Percentiles rank a stretch among this genome's conserved stretches.
phyloP scores from a whole-genome alignment of 2,797 vertebrate species.

The Pantherophis vulpinus region DNA sequence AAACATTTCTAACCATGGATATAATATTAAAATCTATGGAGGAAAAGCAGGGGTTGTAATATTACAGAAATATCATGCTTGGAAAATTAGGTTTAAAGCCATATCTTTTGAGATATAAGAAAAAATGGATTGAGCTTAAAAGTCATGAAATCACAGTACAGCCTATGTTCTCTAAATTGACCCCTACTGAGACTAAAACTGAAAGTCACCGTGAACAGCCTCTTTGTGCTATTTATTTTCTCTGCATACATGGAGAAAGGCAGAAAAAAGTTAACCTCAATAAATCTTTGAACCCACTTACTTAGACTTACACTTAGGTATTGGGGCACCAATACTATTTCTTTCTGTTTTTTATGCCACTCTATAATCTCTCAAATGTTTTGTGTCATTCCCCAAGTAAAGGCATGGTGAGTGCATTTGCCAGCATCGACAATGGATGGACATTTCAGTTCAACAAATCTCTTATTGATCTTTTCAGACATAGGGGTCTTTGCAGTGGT shows the following conservation, averaged over 20 bases:
- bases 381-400: not conserved
- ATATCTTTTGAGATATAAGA: not conserved
- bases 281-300: not conserved
- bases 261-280: not conserved
- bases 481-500: not conserved
- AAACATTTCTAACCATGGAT: constrained; percentile 35
- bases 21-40: constrained; percentile 29
- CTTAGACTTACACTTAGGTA: not conserved
- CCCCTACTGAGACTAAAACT: not conserved
- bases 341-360: not conserved
- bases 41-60: not conserved
- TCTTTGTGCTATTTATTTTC: not conserved
- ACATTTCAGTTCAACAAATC: not conserved
- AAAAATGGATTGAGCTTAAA: not conserved
- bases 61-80: not conserved
- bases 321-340: not conserved
- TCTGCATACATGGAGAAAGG: not conserved
- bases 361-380: not conserved
- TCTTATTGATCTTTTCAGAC: not conserved
- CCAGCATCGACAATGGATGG: not conserved
- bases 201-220: not conserved
- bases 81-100: not conserved
- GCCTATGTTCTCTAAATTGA: not conserved
- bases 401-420: not conserved
- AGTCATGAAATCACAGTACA: not conserved